Conservation (phyloP, 2,797 vertebrate species). For the Syngnathus rostellatus region DNA sequence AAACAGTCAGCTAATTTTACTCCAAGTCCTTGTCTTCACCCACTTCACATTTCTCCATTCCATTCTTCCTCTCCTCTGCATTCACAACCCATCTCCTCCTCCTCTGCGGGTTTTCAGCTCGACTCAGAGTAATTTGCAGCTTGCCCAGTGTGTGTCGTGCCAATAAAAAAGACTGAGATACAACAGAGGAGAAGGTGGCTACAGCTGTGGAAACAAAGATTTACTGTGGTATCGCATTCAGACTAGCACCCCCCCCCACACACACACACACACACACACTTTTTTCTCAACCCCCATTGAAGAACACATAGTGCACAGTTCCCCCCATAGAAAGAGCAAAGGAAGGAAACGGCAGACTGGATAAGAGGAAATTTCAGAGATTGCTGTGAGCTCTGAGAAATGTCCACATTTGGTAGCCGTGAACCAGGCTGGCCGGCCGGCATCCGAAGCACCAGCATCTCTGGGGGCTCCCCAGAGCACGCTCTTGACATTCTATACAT, state of each 20-base stretch:
- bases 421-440: neutral
- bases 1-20: conserved; percentile 50
- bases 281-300: conserved; percentile 47
- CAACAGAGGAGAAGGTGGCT: conserved; percentile 27
- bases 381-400: conserved; percentile 53
- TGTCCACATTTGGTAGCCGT: conserved; percentile 47
- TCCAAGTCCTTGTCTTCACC: conserved; percentile 24
- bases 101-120: conserved; percentile 46
- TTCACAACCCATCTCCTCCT: conserved; percentile 19
- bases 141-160: conserved; percentile 68
- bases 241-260: conserved; percentile 33
- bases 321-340: conserved; percentile 42
- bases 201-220: conserved; percentile 61
- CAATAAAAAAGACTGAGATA: conserved; percentile 66
- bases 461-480: conserved; percentile 37
- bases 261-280: neutral
- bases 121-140: conserved; percentile 59
- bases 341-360: conserved; percentile 37
- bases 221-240: conserved; percentile 70
- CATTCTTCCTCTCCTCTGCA: conserved; percentile 5
- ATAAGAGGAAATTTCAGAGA: conserved; percentile 52
- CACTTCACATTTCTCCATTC: conserved; percentile 34
- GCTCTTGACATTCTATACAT: conserved; percentile 37
- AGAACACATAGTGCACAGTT: conserved; percentile 74
- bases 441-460: conserved; percentile 40